Percentiles rank a stretch among this genome's conserved stretches.
Conservation (phyloP, 2,113 vertebrate species). For the Alethe diademata region DNA sequence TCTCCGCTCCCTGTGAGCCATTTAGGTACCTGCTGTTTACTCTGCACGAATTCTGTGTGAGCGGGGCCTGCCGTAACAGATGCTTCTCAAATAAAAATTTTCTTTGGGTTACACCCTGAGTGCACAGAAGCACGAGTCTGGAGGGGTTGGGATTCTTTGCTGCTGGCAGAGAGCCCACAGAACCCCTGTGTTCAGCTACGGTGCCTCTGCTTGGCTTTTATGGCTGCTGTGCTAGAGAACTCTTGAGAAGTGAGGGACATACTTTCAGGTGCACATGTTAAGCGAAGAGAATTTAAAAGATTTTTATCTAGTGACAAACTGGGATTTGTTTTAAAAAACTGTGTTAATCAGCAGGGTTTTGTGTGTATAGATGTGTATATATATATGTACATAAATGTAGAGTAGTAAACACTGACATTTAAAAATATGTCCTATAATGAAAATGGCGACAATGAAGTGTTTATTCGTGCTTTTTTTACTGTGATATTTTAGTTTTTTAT, state of each 20-base stretch:
- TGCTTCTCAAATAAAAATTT: neutral
- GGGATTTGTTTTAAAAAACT: neutral
- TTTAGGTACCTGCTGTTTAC: rapidly evolving
- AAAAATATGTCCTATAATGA: rapidly evolving
- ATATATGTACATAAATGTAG: rapidly evolving
- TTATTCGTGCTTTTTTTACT: neutral
- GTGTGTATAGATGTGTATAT: rapidly evolving
- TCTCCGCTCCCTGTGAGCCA: neutral
- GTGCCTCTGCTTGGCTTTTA: neutral
- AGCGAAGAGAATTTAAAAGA: neutral
- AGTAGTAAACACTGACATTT: neutral
- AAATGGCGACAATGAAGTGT: neutral
- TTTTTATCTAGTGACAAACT: neutral
- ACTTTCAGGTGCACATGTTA: neutral
- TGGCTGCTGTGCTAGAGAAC: rapidly evolving
- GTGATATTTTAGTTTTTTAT: neutral
- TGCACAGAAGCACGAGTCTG: rapidly evolving
- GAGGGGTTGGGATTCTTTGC: neutral
- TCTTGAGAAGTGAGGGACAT: neutral
- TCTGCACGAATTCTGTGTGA: rapidly evolving
- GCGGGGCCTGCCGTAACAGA: rapidly evolving
- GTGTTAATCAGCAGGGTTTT: neutral
- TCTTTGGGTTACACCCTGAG: neutral
- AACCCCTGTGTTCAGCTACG: rapidly evolving
- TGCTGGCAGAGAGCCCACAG: neutral